phyloP scores from a whole-genome alignment of 1,140 invertebrate species.

The Sarcophaga peregrina region DNA sequence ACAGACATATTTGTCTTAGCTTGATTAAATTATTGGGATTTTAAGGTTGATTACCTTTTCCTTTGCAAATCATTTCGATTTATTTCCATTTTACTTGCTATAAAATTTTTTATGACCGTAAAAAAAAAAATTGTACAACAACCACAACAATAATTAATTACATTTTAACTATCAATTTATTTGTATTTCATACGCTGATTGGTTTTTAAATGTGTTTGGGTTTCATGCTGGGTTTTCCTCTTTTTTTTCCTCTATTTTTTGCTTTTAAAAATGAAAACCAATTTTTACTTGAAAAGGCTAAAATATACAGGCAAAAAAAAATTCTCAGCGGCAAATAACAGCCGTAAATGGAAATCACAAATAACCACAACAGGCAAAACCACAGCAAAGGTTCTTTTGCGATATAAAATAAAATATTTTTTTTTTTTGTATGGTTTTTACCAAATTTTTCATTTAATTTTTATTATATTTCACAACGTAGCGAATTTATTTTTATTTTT shows the following conservation, averaged over 20 bases:
- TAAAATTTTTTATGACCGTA: too few relatives aligned
- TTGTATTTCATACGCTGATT: not conserved
- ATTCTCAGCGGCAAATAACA: not conserved
- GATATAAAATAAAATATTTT: not conserved
- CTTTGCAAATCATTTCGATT: too few relatives aligned
- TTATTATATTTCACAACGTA: too few relatives aligned
- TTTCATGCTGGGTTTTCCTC: not conserved
- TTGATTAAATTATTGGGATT: too few relatives aligned
- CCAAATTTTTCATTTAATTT: too few relatives aligned
- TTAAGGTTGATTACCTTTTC: too few relatives aligned
- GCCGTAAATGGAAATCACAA: not conserved
- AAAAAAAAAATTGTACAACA: not conserved
- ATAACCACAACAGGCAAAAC: constrained; percentile 36
- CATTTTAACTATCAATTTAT: constrained; percentile 23
- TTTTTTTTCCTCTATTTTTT: not conserved
- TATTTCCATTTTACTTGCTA: too few relatives aligned
- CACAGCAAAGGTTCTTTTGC: constrained; percentile 31
- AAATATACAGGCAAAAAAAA: not conserved
- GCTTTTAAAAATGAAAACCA: not conserved
- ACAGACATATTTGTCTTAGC: too few relatives aligned
- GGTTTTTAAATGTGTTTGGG: not conserved
- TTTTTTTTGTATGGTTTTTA: not conserved
- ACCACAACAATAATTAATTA: constrained; percentile 7
- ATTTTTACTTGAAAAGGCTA: not conserved
- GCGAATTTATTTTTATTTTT: too few relatives aligned